Evolutionary conservation across 64 coral and sea anemone genomes (phyloP).

Genomic region (Actinia tenebrosa): DNA sequence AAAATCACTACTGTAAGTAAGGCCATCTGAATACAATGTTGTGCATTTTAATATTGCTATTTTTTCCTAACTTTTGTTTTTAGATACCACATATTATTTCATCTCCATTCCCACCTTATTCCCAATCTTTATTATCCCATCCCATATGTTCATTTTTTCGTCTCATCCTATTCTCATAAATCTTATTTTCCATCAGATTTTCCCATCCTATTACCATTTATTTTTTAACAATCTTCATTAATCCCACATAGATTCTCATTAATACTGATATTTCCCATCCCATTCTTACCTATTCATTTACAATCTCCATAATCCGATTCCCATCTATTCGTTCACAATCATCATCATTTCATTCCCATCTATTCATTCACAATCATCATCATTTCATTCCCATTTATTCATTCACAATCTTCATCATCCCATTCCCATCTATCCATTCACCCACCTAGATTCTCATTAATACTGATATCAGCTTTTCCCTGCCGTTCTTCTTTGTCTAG

Average conservation of each 20-base stretch:
- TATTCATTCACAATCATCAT: no score
- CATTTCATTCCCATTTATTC: no score
- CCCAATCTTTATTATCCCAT: no score
- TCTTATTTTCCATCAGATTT: neutral
- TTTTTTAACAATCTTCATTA: neutral
- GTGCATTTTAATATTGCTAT: neutral
- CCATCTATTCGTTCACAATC: no score
- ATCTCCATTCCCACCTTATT: no score
- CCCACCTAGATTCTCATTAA: conserved; percentile 14
- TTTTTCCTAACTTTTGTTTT: neutral
- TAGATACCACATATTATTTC: no score
- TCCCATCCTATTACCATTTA: neutral
- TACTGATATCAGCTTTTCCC: conserved; percentile 17
- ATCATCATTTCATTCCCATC: no score
- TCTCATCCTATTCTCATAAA: neutral
- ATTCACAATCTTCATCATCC: no score
- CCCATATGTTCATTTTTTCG: neutral
- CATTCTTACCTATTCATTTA: neutral
- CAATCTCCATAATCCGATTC: no score
- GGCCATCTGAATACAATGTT: neutral
- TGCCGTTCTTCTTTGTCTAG: conserved; percentile 1
- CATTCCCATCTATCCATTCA: neutral
- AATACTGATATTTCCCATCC: neutral
- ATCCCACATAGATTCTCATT: neutral
- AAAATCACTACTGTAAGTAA: neutral